These are phyloP conservation scores for Hypena proboscidalis DNA, from an alignment of 2,888 invertebrate genomes.

Conservation along the genomic window DNA sequence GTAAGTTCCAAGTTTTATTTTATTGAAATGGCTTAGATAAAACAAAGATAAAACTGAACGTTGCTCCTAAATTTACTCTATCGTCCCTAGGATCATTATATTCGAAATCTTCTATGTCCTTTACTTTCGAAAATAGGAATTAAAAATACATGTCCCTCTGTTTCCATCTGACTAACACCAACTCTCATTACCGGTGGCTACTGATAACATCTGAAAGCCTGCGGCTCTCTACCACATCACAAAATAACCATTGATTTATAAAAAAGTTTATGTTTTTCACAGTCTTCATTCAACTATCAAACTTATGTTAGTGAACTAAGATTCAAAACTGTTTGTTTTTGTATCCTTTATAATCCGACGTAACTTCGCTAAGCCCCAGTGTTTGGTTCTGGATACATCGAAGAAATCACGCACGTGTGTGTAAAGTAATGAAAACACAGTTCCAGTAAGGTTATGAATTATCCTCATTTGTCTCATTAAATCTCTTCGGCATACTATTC, in stretches of 20 bases:
- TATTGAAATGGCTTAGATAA: conserved; percentile 4
- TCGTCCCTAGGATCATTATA: conserved; percentile 29
- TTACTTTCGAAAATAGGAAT: conserved; percentile 54
- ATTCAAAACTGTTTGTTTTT: not conserved
- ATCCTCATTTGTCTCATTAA: not conserved
- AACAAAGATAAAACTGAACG: conserved; percentile 7
- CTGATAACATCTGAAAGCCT: conserved; percentile 70
- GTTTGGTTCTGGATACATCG: conserved; percentile 21
- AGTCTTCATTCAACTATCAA: conserved; percentile 13
- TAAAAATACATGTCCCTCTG: conserved; percentile 60
- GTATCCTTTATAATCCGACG: conserved; percentile 12
- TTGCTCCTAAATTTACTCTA: conserved; percentile 10
- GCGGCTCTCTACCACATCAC: conserved; percentile 56
- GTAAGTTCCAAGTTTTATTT: not conserved
- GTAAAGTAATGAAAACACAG: conserved; percentile 23
- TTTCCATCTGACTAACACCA: conserved; percentile 72
- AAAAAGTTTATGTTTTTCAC: conserved; percentile 42
- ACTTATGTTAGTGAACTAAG: conserved; percentile 8
- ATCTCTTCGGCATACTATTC: not conserved
- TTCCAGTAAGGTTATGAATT: conserved; percentile 8
- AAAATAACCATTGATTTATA: conserved; percentile 53
- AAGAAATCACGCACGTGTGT: conserved; percentile 23
- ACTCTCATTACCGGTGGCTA: conserved; percentile 72
- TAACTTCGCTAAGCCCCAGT: conserved; percentile 25
- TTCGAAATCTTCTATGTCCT: conserved; percentile 30